A percentile compares a stretch with the other conserved stretches of the same genome.
Conservation (phyloP, 2,888 invertebrate species). For the Tenodera sinensis region DNA sequence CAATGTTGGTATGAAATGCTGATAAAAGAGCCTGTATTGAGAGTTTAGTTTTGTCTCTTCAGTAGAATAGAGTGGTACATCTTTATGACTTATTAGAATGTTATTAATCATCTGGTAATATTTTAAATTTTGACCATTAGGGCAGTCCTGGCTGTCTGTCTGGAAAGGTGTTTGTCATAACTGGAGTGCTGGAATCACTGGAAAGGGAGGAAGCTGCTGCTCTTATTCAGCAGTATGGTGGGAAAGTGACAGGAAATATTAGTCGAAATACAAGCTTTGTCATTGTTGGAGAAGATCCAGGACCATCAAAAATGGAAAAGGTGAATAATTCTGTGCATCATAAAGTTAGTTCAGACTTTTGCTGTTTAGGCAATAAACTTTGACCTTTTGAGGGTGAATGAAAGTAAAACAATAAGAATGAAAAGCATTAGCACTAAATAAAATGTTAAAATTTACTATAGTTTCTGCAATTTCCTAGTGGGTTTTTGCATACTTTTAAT, state of each 20-base stretch:
- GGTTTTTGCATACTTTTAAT: background rate
- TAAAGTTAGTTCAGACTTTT: too few species aligned
- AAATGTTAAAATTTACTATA: background rate
- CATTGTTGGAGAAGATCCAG: constrained; percentile 80
- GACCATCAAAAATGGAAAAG: constrained; percentile 78
- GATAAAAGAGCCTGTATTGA: too few species aligned
- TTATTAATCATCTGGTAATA: background rate
- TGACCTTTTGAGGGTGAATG: background rate
- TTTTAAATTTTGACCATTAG: constrained; percentile 43
- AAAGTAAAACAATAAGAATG: background rate
- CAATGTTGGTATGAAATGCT: too few species aligned
- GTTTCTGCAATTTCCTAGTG: too few species aligned
- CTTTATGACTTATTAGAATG: too few species aligned
- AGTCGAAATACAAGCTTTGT: constrained; percentile 80
- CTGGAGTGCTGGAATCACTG: constrained; percentile 84
- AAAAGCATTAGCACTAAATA: background rate
- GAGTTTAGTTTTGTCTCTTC: too few species aligned
- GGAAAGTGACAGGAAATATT: constrained; percentile 66
- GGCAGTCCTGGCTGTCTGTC: constrained; percentile 69
- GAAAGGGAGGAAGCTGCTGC: constrained; percentile 75
- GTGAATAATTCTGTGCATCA: constrained; percentile 29
- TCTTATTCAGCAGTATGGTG: constrained; percentile 75
- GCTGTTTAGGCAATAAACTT: too few species aligned
- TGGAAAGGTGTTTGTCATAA: constrained; percentile 69
- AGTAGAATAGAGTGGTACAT: too few species aligned